Conservation (phyloP, 2,113 vertebrate genomes). For the Pithys albifrons region DNA sequence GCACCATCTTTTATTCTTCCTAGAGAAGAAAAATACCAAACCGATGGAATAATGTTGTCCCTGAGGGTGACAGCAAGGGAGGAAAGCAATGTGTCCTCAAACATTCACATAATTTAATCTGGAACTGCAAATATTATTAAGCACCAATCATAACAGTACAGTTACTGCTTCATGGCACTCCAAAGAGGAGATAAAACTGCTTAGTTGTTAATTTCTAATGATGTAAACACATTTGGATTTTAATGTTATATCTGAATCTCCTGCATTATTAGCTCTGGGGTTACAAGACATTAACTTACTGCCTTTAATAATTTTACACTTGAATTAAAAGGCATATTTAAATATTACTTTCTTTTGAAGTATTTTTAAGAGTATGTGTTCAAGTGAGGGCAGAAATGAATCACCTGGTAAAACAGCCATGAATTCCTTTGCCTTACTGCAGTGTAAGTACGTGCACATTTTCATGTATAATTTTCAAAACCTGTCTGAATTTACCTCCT, state of each 20-base stretch:
- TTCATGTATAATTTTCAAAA: conserved; percentile 7
- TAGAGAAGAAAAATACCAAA: conserved; percentile 2
- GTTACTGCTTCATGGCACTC: conserved; percentile 49
- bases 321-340: not conserved
- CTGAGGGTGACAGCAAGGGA: conserved; percentile 10
- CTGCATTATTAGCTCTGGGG: conserved; percentile 41
- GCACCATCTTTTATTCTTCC: not conserved
- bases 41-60: conserved; percentile 22
- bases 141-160: conserved; percentile 48
- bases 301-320: conserved; percentile 21
- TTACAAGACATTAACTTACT: conserved; percentile 33
- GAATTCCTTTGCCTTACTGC: not conserved
- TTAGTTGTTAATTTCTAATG: conserved; percentile 64
- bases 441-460: not conserved
- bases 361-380: not conserved
- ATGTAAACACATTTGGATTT: conserved; percentile 61
- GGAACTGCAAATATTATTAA: conserved; percentile 66
- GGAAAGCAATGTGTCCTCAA: conserved; percentile 42
- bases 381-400: not conserved
- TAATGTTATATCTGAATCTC: conserved; percentile 37
- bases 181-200: conserved; percentile 61
- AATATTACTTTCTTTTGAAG: not conserved
- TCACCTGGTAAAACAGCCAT: not conserved
- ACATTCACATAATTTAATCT: conserved; percentile 61
- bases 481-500: conserved; percentile 35